A percentile compares a stretch with the other conserved stretches of the same genome.
These are phyloP conservation scores for Phortica variegata DNA, from an alignment of 1,140 invertebrate species.

Conservation along the genomic window DNA sequence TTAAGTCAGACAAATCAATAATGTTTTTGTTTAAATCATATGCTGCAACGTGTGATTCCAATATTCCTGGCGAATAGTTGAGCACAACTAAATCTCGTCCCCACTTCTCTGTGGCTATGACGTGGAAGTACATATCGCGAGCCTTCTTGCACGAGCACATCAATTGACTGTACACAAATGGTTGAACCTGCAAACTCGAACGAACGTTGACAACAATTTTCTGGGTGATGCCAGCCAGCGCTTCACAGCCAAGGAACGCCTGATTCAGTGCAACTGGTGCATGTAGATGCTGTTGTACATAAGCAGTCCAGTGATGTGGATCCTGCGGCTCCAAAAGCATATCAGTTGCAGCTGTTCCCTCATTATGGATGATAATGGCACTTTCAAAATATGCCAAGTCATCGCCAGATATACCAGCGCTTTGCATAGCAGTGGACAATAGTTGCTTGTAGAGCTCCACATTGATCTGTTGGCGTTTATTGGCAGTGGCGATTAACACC, in stretches of 20 bases:
- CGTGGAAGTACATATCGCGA: conserved; percentile 86
- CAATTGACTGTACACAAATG: conserved; percentile 71
- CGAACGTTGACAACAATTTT: conserved; percentile 81
- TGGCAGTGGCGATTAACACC: conserved; percentile 19
- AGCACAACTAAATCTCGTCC: conserved; percentile 68
- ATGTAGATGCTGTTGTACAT: conserved; percentile 78
- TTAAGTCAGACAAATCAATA: conserved; percentile 22
- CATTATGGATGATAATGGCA: conserved; percentile 84
- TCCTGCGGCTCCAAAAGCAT: conserved; percentile 62
- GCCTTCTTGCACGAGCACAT: conserved; percentile 87
- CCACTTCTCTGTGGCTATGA: conserved; percentile 71
- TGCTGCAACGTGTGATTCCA: conserved; percentile 73
- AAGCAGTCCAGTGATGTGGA: conserved; percentile 64
- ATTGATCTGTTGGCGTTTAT: conserved; percentile 20
- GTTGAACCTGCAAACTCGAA: conserved; percentile 78
- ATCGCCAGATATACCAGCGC: conserved; percentile 1
- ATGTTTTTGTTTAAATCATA: conserved; percentile 42
- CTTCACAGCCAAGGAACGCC: conserved; percentile 63
- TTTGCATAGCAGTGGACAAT: conserved; percentile 22
- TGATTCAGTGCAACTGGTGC: conserved; percentile 77
- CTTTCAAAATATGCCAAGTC: conserved; percentile 62
- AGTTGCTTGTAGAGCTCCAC: conserved; percentile 6
- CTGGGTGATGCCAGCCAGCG: conserved; percentile 39
- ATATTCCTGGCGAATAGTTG: conserved; percentile 90
- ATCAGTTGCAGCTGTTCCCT: conserved; percentile 74